These are phyloP conservation scores for Iphiclides podalirius DNA, from an alignment of 2,888 invertebrate species.

Conservation along the genomic window DNA sequence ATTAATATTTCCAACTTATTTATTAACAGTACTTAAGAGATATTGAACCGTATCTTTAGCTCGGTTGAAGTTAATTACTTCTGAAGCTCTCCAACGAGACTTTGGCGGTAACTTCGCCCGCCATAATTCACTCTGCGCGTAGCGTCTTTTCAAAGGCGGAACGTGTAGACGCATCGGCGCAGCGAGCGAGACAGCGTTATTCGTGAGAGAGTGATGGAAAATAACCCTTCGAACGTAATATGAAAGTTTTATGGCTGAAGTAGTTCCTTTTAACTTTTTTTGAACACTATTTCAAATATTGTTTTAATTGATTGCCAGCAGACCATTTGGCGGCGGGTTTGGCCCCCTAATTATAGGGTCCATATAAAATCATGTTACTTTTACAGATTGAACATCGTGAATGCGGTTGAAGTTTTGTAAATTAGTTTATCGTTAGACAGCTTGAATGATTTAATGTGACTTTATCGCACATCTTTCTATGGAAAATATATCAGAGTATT, in stretches of 20 bases:
- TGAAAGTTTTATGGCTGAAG: slow-evolving; percentile 68
- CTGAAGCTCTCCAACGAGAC: slow-evolving; percentile 70
- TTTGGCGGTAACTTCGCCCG: slow-evolving; percentile 69
- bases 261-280: slow-evolving; percentile 72
- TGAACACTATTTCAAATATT: slow-evolving; percentile 76
- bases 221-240: slow-evolving; percentile 49
- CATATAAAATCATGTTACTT: slow-evolving; percentile 51
- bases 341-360: slow-evolving; percentile 63
- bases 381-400: slow-evolving; percentile 25
- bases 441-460: slow-evolving; percentile 20
- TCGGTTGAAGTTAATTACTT: slow-evolving; percentile 75
- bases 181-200: slow-evolving; percentile 44
- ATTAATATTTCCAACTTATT: slow-evolving; percentile 37
- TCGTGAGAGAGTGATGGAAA: slow-evolving; percentile 35
- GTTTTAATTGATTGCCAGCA: slow-evolving; percentile 77
- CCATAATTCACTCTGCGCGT: slow-evolving; percentile 66
- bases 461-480: slow-evolving; percentile 2
- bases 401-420: slow-evolving; percentile 16
- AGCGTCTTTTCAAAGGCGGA: slow-evolving; percentile 57
- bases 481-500: neutral
- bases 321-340: slow-evolving; percentile 68
- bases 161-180: slow-evolving; percentile 73
- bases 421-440: slow-evolving; percentile 23
- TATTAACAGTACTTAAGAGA: slow-evolving; percentile 25
- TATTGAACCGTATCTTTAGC: slow-evolving; percentile 58